Evolutionary conservation across 2,888 invertebrate genomes (phyloP), one percentile per base, ranked within the genome.

Genomic region (Mesorhabditis spiculigera): DNA sequence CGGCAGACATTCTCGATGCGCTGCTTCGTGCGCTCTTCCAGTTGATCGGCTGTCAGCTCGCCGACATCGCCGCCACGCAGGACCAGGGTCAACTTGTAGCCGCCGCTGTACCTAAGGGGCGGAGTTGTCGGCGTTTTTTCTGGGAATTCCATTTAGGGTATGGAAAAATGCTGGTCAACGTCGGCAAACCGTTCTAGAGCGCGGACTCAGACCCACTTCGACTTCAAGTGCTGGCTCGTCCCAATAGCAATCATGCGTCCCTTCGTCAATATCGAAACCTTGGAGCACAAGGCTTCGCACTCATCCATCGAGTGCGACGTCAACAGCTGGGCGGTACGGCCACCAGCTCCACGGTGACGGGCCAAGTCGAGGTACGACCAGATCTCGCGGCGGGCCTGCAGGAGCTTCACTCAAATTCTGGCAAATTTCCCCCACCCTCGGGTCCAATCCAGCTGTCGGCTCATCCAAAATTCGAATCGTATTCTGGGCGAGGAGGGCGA

Each of bases 401-500:
- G 61, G 4, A 42, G 6, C 1, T n/a, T 8, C 10, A 41, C 8
- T 4, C n/a, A n/a, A n/a, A 5, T 28, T 1, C 3, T n/a, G 28
- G 63, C 10, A 28, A 13, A 41, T 61, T 89, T 61, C 91, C n/a
- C n/a, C 84, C 8, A 83, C 81, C 5, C 78, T 78, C n/a, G 83
- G 83, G 50, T 82, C 82, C 28, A 28, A 68, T 79, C 79, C 28
- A 28, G 28, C 28, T 3, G 28, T 28, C 28, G 28, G 28, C 3
- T 28, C 28, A 28, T 28, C 28, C 86, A 93, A 87, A 74, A 92
- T 89, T 71, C 93, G 90, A 4, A 92, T 88, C 50, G 89, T 88
- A 16, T 91, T 90, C 73, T 91, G 88, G 42, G 91, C 91, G 86
- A 91, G 90, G 71, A 93, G 89, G 1, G 93, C 92, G 76, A 93